Percentiles rank a stretch among this genome's conserved stretches.
Conservation (phyloP, 2,888 invertebrate species). For the Andricus curvator region DNA sequence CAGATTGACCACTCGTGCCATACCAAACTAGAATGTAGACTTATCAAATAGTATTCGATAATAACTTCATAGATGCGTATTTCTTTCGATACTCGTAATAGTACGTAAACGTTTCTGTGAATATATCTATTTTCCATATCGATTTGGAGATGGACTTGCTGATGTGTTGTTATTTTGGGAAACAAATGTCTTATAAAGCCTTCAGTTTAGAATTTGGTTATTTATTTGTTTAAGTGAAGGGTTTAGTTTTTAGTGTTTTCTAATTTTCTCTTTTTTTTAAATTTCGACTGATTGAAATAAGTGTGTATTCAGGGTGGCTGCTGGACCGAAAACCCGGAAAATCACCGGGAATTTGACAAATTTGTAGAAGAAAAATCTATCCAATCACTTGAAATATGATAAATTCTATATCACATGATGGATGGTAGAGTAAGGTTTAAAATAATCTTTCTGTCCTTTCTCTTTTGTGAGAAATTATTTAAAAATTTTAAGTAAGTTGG, state of each 20-base stretch:
- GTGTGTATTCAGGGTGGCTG: not conserved
- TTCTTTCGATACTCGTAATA: slow-evolving; percentile 59
- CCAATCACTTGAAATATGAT: too few relatives aligned
- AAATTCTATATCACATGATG: too few relatives aligned
- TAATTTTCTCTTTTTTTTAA: not conserved
- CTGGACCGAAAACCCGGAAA: too few relatives aligned
- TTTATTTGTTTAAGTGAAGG: slow-evolving; percentile 1
- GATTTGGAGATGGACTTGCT: not conserved
- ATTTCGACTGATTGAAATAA: not conserved
- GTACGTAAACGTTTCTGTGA: slow-evolving; percentile 59
- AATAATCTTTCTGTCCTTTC: too few relatives aligned
- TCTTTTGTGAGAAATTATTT: too few relatives aligned
- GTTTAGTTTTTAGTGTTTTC: not conserved
- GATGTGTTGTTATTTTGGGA: slow-evolving; percentile 16
- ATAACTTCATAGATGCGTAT: slow-evolving; percentile 62
- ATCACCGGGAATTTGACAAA: too few relatives aligned
- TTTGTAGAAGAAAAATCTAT: too few relatives aligned
- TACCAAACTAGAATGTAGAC: slow-evolving; percentile 57
- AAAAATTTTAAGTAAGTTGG: too few relatives aligned
- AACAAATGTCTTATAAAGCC: slow-evolving; percentile 23
- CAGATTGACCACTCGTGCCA: slow-evolving; percentile 71
- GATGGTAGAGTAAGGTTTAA: too few relatives aligned
- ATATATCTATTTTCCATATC: slow-evolving; percentile 44
- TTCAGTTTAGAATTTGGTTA: not conserved
- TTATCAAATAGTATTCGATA: slow-evolving; percentile 56